Evolutionary conservation across 1,140 invertebrate species (phyloP), one percentile per base, ranked within the genome.

Genomic region (Eurytemora carolleeae): DNA sequence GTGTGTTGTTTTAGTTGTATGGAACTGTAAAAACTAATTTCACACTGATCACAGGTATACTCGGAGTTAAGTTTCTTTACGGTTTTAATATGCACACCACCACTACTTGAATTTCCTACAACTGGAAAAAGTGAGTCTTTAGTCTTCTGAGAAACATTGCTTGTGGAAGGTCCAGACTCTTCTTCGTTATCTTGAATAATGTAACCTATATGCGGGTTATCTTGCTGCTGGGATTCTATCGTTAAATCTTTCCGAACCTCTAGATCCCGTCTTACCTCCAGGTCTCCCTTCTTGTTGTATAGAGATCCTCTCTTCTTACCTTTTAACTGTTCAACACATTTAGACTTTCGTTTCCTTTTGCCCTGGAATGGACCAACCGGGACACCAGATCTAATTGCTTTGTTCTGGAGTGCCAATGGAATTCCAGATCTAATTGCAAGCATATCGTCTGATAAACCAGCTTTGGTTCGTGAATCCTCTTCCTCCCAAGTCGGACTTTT

Each of bases 181-280:
- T n/a, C n/a, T n/a, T n/a, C n/a, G n/a, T n/a, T n/a, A n/a, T n/a
- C n/a, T n/a, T n/a, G n/a, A n/a, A n/a, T n/a, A n/a, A n/a, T n/a
- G n/a, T n/a, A n/a, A n/a, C n/a, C n/a, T n/a, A n/a, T n/a, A n/a
- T n/a, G n/a, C n/a, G n/a, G n/a, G n/a, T n/a, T n/a, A n/a, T n/a
- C n/a, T 44, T 44, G 31, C n/a, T 44, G 7, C 31, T 44, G 31
- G n/a, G 31, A 44, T 44, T 44, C 7, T 7, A 44, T 44, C 31
- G n/a, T 44, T 17, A 62, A 24, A 57, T 62, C 60, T 22, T 62
- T 62, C 20, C 60, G 17, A 17, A 62, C 55, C 3, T 56, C 60
- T 22, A 62, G 25, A 55, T 62, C 31, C 7, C 31, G 7, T 44
- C n/a, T 44, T 44, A 44, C 31, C 31, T 44, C n/a, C 7, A 44